Evolutionary conservation across 1,140 invertebrate species (phyloP), one percentile per base, ranked within the genome.

Genomic region (Platorchestia sp.): DNA sequence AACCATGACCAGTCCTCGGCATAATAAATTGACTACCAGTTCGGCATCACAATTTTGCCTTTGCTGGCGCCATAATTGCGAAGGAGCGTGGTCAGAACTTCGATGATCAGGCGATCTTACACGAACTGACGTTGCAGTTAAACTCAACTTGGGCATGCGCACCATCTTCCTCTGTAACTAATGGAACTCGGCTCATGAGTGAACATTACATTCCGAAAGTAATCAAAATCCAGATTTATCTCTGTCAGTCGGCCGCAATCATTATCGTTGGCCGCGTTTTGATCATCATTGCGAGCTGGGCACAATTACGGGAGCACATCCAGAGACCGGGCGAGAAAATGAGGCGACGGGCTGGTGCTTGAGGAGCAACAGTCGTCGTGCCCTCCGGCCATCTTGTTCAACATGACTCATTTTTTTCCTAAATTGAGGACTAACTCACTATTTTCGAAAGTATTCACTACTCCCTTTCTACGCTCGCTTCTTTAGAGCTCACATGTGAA

Each of bases 161-260:
- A 45, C 41, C 91, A 93, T 93, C 91, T 40, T 45, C 91, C 45
- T 45, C 40, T 19, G 10, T 45, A 93, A 93, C 91, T 93, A 93
- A 93, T 93, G 91, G 91, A 93, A 93, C 44, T 44, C 91, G 45
- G 91, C 91, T 45, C 91, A 93, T 93, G 45, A 93, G 43, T 93
- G 91, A 93, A 45, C 91, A 93, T 45, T 93, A 93, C 91, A 93
- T 93, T 93, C 91, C 45, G 91, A 45, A 93, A 93, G 91, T 93
- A 93, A 93, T 93, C 91, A 93, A 93, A 93, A 93, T 93, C 91
- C 43, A 45, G 45, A 93, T 93, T 93, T 93, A 93, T 93, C 91
- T 93, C 91, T 93, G 91, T 93, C 91, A 93, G 91, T 93, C 91
- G 43, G 43, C 41, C 91, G 45, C 45, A 93, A 93, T 45, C 91